Evolutionary conservation across 2,113 vertebrate genomes (phyloP), one percentile per base, ranked within the genome.

Genomic region (Gavia stellata): DNA sequence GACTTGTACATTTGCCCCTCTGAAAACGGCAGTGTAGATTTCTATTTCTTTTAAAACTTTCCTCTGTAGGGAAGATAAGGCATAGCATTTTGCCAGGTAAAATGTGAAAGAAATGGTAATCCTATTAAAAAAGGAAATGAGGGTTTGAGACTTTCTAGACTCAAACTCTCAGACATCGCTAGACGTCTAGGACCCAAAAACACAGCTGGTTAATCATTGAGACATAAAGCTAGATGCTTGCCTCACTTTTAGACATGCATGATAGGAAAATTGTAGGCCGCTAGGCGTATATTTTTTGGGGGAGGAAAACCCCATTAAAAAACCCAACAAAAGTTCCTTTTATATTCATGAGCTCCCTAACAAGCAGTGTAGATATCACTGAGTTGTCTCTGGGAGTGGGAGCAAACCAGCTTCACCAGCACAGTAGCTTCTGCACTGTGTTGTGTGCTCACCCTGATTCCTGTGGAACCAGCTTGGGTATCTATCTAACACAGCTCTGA

Each of bases 271-370:
- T 3, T 52, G 14, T 28, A 63, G 25, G 9, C 47, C 3, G 2
- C 4, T 20, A 90, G 14, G 19, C 18, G 33, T 55, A n/a, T 3
- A 28, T 20, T 58, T n/a, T 44, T 34, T 9, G 1, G 9, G 18
- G 9, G 5, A 8, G 3, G 8, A 10, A 2, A 34, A 26, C 7
- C 6, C 11, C n/a, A 23, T 6, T 7, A 61, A 36, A 67, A n/a
- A 3, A 0, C 2, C 2, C 24, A 49, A 23, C 10, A 50, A 52
- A 50, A 61, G 19, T 12, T n/a, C 5, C 1, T 65, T 82, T 49
- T 10, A n/a, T 49, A 44, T 42, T 82, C 14, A 26, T 40, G 21
- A 91, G 5, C 4, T 88, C 40, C 81, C 44, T 80, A 56, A 61
- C 0, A 4, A 81, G 49, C 12, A 47, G 5, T 45, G 33, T 67